A percentile compares a stretch with the other conserved stretches of the same genome.
These are phyloP conservation scores for Archips xylosteana DNA, from an alignment of 2,888 invertebrate genomes.

Conservation along the genomic window DNA sequence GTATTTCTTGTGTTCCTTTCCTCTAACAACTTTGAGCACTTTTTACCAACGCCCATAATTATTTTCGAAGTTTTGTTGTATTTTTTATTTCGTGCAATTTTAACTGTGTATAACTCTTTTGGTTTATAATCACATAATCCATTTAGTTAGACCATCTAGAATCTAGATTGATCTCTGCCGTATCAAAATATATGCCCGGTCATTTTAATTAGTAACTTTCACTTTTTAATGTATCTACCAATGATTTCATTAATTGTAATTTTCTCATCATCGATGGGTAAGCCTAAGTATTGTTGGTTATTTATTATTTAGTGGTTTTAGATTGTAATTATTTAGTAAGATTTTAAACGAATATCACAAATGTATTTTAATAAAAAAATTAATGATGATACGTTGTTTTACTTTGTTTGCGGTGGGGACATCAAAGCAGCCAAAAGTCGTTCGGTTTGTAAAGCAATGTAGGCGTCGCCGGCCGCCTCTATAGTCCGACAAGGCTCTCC, in stretches of 20 bases:
- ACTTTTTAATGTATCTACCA: slow-evolving; percentile 24
- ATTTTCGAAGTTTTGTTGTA: background rate
- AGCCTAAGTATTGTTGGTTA: slow-evolving; percentile 38
- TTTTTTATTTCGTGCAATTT: background rate
- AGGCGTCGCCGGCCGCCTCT: too few species aligned
- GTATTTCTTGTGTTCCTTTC: background rate
- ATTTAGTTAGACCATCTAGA: background rate
- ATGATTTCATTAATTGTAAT: slow-evolving; percentile 32
- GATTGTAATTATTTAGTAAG: slow-evolving; percentile 36
- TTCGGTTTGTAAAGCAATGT: too few species aligned
- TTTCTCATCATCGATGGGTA: slow-evolving; percentile 11
- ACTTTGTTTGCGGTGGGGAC: background rate
- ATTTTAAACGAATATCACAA: slow-evolving; percentile 63
- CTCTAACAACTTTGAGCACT: background rate
- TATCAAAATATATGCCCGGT: slow-evolving; percentile 3
- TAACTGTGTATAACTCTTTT: background rate
- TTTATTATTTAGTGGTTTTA: slow-evolving; percentile 39
- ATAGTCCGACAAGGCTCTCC: too few species aligned
- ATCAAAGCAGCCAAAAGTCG: too few species aligned
- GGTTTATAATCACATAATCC: background rate
- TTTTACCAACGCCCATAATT: background rate
- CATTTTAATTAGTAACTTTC: background rate
- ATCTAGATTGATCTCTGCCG: slow-evolving; percentile 10
- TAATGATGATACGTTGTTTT: slow-evolving; percentile 27
- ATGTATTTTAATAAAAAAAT: slow-evolving; percentile 55